Evolutionary conservation across 1,140 invertebrate genomes (phyloP).

Genomic region (Apis laboriosa): DNA sequence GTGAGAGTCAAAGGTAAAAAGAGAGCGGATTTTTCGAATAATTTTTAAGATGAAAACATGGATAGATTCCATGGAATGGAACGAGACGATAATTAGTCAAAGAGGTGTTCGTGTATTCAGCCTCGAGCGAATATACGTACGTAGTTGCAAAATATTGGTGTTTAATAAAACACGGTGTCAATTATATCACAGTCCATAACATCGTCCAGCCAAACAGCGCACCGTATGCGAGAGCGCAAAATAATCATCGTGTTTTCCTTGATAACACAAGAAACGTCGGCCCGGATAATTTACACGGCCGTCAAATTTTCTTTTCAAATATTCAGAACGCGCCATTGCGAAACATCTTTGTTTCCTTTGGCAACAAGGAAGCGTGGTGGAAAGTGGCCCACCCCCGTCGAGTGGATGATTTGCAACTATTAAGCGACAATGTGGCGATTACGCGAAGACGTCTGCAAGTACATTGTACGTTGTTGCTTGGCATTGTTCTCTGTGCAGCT

Average conservation of each 20-base stretch:
- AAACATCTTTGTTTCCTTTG: slow-evolving; percentile 17
- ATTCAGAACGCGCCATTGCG: neutral
- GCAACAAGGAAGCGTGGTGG: neutral
- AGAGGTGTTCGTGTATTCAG: too few relatives aligned
- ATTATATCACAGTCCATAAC: neutral
- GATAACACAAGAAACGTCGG: neutral
- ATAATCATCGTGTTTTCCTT: slow-evolving; percentile 6
- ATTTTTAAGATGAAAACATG: too few relatives aligned
- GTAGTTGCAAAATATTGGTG: neutral
- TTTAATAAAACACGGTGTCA: neutral
- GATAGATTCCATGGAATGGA: too few relatives aligned
- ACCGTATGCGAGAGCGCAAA: neutral
- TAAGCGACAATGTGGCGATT: slow-evolving; percentile 15
- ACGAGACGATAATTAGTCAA: too few relatives aligned
- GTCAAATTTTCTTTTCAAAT: neutral
- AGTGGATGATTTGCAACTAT: neutral
- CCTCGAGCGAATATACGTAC: neutral
- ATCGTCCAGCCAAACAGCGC: neutral
- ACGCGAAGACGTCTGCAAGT: neutral
- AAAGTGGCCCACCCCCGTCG: neutral
- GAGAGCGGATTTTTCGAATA: too few relatives aligned
- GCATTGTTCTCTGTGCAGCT: neutral
- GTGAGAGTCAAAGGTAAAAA: too few relatives aligned
- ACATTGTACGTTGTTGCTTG: neutral
- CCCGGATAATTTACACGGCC: neutral